Evolutionary conservation across 1,140 invertebrate species (phyloP).

Genomic region (Scaptodrosophila lebanonensis): DNA sequence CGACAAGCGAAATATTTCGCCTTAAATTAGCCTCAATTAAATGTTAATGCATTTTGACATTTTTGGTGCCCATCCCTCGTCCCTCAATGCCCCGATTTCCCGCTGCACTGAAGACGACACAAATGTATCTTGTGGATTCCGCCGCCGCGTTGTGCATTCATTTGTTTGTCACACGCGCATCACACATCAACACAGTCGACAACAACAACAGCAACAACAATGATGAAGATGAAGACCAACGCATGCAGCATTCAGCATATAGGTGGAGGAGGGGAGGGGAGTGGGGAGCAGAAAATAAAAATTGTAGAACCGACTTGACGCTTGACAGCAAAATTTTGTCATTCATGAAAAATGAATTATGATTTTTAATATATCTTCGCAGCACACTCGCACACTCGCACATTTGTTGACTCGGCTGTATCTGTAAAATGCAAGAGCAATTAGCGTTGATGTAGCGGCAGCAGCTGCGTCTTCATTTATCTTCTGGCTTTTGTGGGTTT

Average conservation of each 20-base stretch:
- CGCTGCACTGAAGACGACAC: background rate
- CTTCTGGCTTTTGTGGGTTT: slow-evolving; percentile 24
- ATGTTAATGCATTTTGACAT: slow-evolving; percentile 77
- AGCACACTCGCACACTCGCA: slow-evolving; percentile 8
- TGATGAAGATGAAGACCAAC: too few species aligned
- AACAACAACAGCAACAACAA: too few species aligned
- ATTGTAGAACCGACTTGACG: slow-evolving; percentile 4
- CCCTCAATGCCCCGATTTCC: slow-evolving; percentile 13
- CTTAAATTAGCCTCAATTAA: slow-evolving; percentile 77
- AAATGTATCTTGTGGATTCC: too few species aligned
- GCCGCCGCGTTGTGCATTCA: too few species aligned
- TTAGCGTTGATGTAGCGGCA: slow-evolving; percentile 69
- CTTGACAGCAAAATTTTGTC: slow-evolving; percentile 10
- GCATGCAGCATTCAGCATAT: too few species aligned
- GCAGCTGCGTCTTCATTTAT: slow-evolving; percentile 72
- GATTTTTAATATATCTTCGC: slow-evolving; percentile 53
- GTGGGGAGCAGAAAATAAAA: background rate
- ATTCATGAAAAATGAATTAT: slow-evolving; percentile 64
- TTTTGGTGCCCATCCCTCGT: slow-evolving; percentile 45
- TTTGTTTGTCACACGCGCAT: too few species aligned
- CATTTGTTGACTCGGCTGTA: slow-evolving; percentile 23
- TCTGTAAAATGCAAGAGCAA: slow-evolving; percentile 64
- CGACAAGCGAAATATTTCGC: slow-evolving; percentile 68
- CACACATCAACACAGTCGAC: too few species aligned
- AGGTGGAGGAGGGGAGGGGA: too few species aligned